A percentile compares a stretch with the other conserved stretches of the same genome.
Conservation (phyloP, 2,888 invertebrate species). For the Pyrgus malvae region DNA sequence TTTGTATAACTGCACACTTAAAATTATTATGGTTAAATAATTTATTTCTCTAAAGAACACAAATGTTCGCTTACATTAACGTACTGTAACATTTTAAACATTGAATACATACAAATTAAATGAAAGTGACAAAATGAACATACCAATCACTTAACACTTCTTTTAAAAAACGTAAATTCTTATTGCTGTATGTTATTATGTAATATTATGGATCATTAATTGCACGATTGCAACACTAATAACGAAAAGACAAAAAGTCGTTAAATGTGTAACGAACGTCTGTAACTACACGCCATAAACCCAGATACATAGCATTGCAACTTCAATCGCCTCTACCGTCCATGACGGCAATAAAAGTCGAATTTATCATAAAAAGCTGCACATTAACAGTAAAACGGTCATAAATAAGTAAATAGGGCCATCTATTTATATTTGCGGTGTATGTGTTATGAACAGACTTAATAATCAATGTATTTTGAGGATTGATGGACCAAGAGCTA, state of each 20-base stretch:
- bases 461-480: slow-evolving; percentile 38
- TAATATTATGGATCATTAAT: slow-evolving; percentile 15
- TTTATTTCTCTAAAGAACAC: too few species aligned
- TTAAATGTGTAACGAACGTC: slow-evolving; percentile 40
- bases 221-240: slow-evolving; percentile 41
- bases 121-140: too few species aligned
- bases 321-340: slow-evolving; percentile 52
- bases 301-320: slow-evolving; percentile 44
- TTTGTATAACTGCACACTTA: too few species aligned
- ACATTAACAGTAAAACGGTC: slow-evolving; percentile 71
- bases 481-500: too few species aligned
- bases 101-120: too few species aligned
- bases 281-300: slow-evolving; percentile 56
- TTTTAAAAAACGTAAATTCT: too few species aligned
- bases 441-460: slow-evolving; percentile 40
- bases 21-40: too few species aligned
- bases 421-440: slow-evolving; percentile 70
- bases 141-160: too few species aligned
- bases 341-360: slow-evolving; percentile 60
- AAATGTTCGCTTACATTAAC: too few species aligned
- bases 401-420: slow-evolving; percentile 75
- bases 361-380: slow-evolving; percentile 77
- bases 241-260: slow-evolving; percentile 42
- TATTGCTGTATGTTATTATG: too few species aligned
- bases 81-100: too few species aligned